Evolutionary conservation across 2,888 invertebrate species (phyloP), one percentile per base, ranked within the genome.

Genomic region (Anarsia innoxiella): DNA sequence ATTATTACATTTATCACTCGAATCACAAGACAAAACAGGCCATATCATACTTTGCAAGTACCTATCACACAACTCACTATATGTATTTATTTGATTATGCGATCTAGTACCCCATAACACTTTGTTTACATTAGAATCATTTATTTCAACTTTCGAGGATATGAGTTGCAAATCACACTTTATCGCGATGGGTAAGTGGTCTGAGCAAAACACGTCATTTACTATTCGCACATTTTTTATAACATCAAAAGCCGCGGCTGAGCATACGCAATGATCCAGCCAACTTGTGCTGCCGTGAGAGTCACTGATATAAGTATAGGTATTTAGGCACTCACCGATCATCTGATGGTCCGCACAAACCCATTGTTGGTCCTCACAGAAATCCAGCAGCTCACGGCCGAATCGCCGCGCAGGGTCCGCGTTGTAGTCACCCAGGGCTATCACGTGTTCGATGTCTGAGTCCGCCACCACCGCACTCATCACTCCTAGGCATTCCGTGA

Each of bases 201-300:
- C 33, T 2, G 33, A 33, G 12, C 25, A 12, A 10, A 16, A 33
- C 1, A 25, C 25, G 10, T 14, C 33, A 25, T 25, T 25, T 2
- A 12, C 2, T 1, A 33, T 12, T 2, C 10, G 4, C n/a, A 23
- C 25, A 8, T 12, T 10, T 1, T 3, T 12, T 14, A 31, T 8
- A 6, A 12, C 2, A 9, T 3, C 8, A 4, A 8, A 8, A 4
- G 23, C 31, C 3, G 31, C 16, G 3, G 9, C 2, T 3, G 33
- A 25, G 1, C n/a, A 12, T 2, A 31, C 12, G 10, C 53, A 53
- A 11, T 32, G 38, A 10, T 37, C 37, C 1, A 37, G 3, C 37
- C 37, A 37, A 9, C 37, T 31, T 2, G 23, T 23, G 5, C 27
- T 26, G 2, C 30, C 25, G 11, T 37, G 32, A 2, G 25, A 23